Conservation (phyloP, 1,140 invertebrate genomes). For the Chrysoperla carnea region DNA sequence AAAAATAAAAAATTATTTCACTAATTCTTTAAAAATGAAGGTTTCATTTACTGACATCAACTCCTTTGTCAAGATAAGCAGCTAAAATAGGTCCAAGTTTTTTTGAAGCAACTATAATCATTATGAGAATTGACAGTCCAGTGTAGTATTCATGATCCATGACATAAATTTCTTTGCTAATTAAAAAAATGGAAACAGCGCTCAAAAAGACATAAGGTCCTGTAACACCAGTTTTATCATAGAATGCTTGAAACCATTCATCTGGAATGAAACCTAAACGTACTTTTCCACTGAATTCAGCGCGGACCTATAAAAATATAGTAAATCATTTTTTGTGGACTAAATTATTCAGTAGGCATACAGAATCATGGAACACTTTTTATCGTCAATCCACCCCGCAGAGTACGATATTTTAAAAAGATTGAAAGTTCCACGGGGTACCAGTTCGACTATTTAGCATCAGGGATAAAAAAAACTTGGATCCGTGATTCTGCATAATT, state of each 20-base stretch:
- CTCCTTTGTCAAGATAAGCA: conserved; percentile 44
- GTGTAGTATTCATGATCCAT: conserved; percentile 83
- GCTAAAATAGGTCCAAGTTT: conserved; percentile 52
- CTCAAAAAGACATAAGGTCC: conserved; percentile 76
- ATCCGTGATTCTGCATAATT: too few species aligned
- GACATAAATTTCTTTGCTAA: conserved; percentile 85
- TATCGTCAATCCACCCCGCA: too few species aligned
- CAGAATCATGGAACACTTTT: too few species aligned
- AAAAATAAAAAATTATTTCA: not conserved
- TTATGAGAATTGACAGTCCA: conserved; percentile 52
- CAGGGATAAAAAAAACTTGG: too few species aligned
- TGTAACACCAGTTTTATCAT: conserved; percentile 84
- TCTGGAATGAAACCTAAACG: conserved; percentile 81
- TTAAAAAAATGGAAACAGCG: conserved; percentile 61
- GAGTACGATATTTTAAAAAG: too few species aligned
- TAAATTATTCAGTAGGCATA: too few species aligned
- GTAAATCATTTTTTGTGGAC: too few species aligned
- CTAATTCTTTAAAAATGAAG: not conserved
- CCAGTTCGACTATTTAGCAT: too few species aligned
- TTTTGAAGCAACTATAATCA: conserved; percentile 46
- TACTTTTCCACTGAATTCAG: conserved; percentile 49
- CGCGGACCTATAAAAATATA: conserved; percentile 18
- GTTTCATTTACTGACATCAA: conserved; percentile 39
- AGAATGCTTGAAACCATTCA: conserved; percentile 88
- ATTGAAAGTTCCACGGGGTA: too few species aligned